Evolutionary conservation across 2,797 vertebrate genomes (phyloP), one percentile per base, ranked within the genome.

Genomic region (Nannoperca australis): DNA sequence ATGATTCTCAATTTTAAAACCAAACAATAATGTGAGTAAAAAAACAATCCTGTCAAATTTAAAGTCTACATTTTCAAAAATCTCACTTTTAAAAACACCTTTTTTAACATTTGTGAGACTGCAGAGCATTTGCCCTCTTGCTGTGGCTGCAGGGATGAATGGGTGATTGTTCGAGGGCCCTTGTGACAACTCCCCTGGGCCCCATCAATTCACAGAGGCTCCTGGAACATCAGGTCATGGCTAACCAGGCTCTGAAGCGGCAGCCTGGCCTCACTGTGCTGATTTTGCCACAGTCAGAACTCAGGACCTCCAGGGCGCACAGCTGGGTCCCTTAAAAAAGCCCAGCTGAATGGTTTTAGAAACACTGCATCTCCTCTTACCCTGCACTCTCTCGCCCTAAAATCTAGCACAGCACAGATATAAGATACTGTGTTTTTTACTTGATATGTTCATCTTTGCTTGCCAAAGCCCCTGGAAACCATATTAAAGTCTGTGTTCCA

Each of bases 221-320:
- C 89, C 87, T 91, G 88, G 88, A 94, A 93, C 92, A 93, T 94
- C 94, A 92, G 92, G 91, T 93, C 91, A 92, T 60, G 84, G 81
- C 85, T 84, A 89, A 87, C 83, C 76, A 65, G 70, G 81, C 76
- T 80, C 87, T 83, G 83, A 79, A 72, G 84, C 89, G 81, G 70
- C 76, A 85, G 86, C 70, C 59, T 61, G 74, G 86, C 87, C 80
- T 80, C 86, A 73, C 83, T 58, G 83, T n/a, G 70, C 86, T 80
- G 85, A 83, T 83, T 64, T 75, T 86, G 85, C 89, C 91, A 86
- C 85, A 88, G 90, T 83, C 81, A 84, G 76, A 88, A 81, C 84
- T 76, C 69, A 11, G 83, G 92, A 92, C 92, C 92, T 93, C 92
- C 89, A 90, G 90, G 89, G 87, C 38, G 81, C 94, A 93, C 93